Conservation (phyloP, 2,113 vertebrate species). For the Oplegnathus fasciatus region DNA sequence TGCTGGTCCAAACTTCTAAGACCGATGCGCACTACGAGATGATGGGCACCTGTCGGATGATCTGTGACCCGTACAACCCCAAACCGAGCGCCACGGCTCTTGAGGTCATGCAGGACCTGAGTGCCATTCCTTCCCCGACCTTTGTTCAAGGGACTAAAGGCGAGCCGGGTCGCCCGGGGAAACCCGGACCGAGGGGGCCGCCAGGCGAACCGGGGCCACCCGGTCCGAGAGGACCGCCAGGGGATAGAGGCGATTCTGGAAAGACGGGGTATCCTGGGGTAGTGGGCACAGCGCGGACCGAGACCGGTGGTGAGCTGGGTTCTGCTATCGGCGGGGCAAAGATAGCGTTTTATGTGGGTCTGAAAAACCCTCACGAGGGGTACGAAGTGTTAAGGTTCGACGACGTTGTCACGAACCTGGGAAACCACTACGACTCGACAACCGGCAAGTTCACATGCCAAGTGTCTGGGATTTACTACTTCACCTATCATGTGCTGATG, state of each 20-base stretch:
- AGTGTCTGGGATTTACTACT: conserved; percentile 91
- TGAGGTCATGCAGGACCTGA: conserved; percentile 89
- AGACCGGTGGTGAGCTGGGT: conserved; percentile 82
- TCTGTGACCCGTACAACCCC: conserved; percentile 90
- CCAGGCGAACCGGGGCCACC: conserved; percentile 90
- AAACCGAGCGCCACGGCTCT: conserved; percentile 84
- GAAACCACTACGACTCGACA: conserved; percentile 84
- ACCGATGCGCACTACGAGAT: conserved; percentile 91
- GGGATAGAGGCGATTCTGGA: conserved; percentile 84
- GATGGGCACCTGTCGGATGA: conserved; percentile 94
- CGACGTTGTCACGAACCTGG: conserved; percentile 85
- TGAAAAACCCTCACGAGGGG: conserved; percentile 90
- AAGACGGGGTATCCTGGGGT: conserved; percentile 79
- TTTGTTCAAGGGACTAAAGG: conserved; percentile 86
- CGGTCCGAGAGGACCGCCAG: conserved; percentile 88
- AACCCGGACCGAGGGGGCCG: conserved; percentile 88
- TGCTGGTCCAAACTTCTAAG: conserved; percentile 86
- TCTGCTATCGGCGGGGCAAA: conserved; percentile 84
- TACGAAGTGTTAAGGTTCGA: conserved; percentile 86
- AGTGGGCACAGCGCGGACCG: conserved; percentile 77
- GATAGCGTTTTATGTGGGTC: conserved; percentile 93
- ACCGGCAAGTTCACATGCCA: conserved; percentile 94
- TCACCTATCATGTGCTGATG: conserved; percentile 92
- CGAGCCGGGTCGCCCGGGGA: conserved; percentile 88
- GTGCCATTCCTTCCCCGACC: conserved; percentile 83